Base-by-base conservation (phyloP, 2,888 invertebrate species). In the Conchocele bisecta region DNA sequence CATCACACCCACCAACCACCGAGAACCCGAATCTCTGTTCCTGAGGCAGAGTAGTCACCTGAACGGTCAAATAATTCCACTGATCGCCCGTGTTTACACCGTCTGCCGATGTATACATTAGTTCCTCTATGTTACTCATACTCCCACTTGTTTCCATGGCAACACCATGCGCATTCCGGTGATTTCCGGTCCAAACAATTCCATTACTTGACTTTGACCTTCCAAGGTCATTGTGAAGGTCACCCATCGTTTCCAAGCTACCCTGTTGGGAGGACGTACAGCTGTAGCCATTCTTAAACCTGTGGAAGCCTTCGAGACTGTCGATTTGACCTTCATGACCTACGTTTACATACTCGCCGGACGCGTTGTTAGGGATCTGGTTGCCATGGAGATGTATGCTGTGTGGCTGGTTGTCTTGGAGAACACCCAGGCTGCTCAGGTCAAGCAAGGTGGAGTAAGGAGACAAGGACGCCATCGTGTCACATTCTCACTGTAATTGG, bases 11-110 rank as follows among this genome's bases (percentile, higher is more conserved):
- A 4, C 92, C 92, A 65, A 91, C 88, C 0, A 92, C 91, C 13
- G 91, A 91, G 75, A 92, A 92, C 42, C 92, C 92, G 77, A 92
- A 92, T 15, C 91, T 79, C 31, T 83, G 84, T 58, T 92, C 91
- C 24, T 81, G 79, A 29, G 81, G 79, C 13, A 83, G 83, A 69
- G 91, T 70, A 22, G 75, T 64, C 61, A 86, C 66, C 24, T 57
- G 35, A 41, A 80, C 75, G 22, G 63, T 71, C 33, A 75, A 35
- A 58, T 61, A 67, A 22, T 42, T 20, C 42, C 31, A 53, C 35
- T 60, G 31, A 26, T 57, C 46, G 51, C 67, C 67, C 15, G 63
- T 51, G 24, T 50, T 24, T 28, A 57, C 46, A 51, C 29, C 57
- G 6, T 31, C 51, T 26, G 26, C 44, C 39, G 70, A 46, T 4